Conservation (phyloP, 1,140 invertebrate genomes). For the Drosophila oshimai region DNA sequence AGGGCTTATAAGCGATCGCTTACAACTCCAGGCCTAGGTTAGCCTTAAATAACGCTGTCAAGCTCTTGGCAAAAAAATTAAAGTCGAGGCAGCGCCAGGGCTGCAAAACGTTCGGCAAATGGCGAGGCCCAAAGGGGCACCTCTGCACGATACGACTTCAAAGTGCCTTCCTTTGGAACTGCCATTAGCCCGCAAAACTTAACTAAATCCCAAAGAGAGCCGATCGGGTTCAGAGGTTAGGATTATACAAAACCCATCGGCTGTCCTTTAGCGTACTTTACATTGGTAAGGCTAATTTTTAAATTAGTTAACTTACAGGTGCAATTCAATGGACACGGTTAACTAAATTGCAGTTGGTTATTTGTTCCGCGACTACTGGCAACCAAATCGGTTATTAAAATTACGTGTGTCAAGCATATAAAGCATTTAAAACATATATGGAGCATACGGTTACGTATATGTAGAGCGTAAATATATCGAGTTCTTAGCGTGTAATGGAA, state of each 20-base stretch:
- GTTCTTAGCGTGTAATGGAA: conserved; percentile 68
- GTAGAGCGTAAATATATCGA: conserved; percentile 29
- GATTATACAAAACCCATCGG: conserved; percentile 34
- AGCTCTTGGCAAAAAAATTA: conserved; percentile 65
- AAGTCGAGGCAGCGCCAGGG: conserved; percentile 24
- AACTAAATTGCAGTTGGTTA: conserved; percentile 60
- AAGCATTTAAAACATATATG: conserved; percentile 51
- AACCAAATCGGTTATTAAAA: conserved; percentile 71
- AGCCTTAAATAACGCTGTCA: conserved; percentile 38
- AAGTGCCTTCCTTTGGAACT: conserved; percentile 11
- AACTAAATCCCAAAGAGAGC: conserved; percentile 40
- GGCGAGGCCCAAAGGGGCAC: conserved; percentile 36
- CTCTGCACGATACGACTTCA: background rate
- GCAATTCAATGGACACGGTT: conserved; percentile 42
- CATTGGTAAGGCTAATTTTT: conserved; percentile 58
- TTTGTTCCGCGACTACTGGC: conserved; percentile 72
- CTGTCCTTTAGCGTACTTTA: conserved; percentile 50
- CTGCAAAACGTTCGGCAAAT: conserved; percentile 44
- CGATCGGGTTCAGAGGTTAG: conserved; percentile 9
- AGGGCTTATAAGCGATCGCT: conserved; percentile 50
- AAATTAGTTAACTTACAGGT: conserved; percentile 63
- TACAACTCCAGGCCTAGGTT: conserved; percentile 45
- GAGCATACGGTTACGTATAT: conserved; percentile 26
- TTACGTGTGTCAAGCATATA: conserved; percentile 49
- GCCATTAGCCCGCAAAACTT: conserved; percentile 50